Conservation (phyloP, 1,140 invertebrate genomes). For the Atta cephalotes region DNA sequence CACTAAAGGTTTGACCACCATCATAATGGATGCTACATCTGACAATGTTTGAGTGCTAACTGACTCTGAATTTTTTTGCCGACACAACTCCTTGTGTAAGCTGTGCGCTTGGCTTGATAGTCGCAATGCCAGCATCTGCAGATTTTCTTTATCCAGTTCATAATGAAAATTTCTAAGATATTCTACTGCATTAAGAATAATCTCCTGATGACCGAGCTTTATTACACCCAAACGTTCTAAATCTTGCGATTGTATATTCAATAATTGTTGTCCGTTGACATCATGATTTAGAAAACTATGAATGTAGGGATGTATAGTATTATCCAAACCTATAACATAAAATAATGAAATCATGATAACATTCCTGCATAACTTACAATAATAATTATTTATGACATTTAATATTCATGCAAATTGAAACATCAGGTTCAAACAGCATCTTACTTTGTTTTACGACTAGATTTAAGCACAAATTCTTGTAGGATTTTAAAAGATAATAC, state of each 20-base stretch:
- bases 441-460: too few species aligned
- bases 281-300: constrained; percentile 93
- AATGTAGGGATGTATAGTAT: constrained; percentile 92
- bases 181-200: constrained; percentile 96
- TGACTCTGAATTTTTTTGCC: constrained; percentile 88
- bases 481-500: too few species aligned
- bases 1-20: constrained; percentile 94
- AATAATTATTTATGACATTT: constrained; percentile 14
- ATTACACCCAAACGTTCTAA: constrained; percentile 94
- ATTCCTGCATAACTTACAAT: constrained; percentile 28
- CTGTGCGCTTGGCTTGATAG: constrained; percentile 94
- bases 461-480: too few species aligned
- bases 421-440: too few species aligned
- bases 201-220: constrained; percentile 96
- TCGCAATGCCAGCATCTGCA: constrained; percentile 94
- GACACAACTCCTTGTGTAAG: constrained; percentile 90
- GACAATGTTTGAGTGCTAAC: constrained; percentile 94
- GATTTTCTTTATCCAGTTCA: constrained; percentile 95
- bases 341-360: constrained; percentile 49
- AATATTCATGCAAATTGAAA: too few species aligned
- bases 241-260: constrained; percentile 94
- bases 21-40: constrained; percentile 93
- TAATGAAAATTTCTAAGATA: constrained; percentile 96
- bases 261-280: constrained; percentile 93
- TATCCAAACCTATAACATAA: constrained; percentile 90